Conservation (phyloP, 2,888 invertebrate species). For the Corbicula japonica region DNA sequence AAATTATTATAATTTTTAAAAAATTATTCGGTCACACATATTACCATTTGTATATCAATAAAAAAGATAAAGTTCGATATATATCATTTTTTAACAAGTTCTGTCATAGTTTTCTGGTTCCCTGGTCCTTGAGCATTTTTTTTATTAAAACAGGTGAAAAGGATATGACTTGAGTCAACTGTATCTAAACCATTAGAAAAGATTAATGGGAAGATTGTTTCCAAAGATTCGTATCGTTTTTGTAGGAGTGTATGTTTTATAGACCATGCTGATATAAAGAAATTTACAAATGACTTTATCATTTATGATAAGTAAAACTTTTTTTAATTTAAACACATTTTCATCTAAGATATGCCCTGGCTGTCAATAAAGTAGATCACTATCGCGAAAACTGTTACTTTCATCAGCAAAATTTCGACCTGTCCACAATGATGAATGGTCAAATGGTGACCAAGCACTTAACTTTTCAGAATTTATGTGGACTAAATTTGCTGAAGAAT, state of each 20-base stretch:
- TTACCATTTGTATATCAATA: constrained; percentile 33
- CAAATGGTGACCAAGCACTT: constrained; percentile 9
- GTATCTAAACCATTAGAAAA: constrained; percentile 8
- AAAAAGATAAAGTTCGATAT: constrained; percentile 33
- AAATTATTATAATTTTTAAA: too few relatives aligned
- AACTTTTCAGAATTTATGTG: too few relatives aligned
- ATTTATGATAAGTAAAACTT: neutral
- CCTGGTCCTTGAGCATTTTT: constrained; percentile 6
- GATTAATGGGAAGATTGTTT: constrained; percentile 2
- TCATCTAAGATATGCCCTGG: constrained; percentile 33
- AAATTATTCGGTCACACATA: constrained; percentile 36
- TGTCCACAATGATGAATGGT: constrained; percentile 31
- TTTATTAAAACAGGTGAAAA: neutral
- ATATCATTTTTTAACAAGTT: constrained; percentile 43
- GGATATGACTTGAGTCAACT: neutral
- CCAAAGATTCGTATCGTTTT: constrained; percentile 2
- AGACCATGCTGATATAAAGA: neutral
- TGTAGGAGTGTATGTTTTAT: constrained; percentile 12
- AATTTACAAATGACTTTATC: constrained; percentile 18
- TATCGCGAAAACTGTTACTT: constrained; percentile 63
- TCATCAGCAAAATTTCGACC: constrained; percentile 24
- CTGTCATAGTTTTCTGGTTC: constrained; percentile 25
- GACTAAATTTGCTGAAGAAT: too few relatives aligned
- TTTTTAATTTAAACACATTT: constrained; percentile 31
- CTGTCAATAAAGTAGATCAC: constrained; percentile 56